A percentile compares a stretch with the other conserved stretches of the same genome.
These are phyloP conservation scores for Anarsia innoxiella DNA, from an alignment of 2,888 invertebrate species.

Conservation along the genomic window DNA sequence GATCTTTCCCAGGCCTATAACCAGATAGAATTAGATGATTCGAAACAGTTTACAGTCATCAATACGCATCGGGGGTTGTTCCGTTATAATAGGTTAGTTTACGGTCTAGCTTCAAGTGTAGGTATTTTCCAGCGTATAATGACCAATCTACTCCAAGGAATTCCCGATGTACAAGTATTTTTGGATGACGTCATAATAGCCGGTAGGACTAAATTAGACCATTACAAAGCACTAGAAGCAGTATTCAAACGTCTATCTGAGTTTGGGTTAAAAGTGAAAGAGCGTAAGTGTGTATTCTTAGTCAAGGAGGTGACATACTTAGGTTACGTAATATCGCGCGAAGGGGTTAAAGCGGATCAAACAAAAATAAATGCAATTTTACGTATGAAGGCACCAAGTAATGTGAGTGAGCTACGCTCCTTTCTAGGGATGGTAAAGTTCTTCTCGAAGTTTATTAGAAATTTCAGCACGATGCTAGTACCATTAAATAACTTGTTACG, in stretches of 20 bases:
- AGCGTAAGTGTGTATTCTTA: neutral
- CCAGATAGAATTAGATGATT: constrained; percentile 17
- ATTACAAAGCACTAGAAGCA: neutral
- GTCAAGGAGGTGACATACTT: neutral
- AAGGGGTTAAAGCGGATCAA: neutral
- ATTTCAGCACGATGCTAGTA: neutral
- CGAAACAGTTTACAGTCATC: constrained; percentile 19
- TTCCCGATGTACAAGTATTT: constrained; percentile 5
- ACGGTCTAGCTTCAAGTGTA: constrained; percentile 10
- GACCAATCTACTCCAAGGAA: constrained; percentile 5
- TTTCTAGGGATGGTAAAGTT: constrained; percentile 4
- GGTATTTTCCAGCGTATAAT: constrained; percentile 15
- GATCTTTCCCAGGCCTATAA: constrained; percentile 15
- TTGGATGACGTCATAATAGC: too few relatives aligned
- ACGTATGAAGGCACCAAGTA: neutral
- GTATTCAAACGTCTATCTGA: neutral
- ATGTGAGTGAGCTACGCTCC: neutral
- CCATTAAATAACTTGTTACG: neutral
- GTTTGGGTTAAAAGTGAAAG: neutral
- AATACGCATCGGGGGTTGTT: constrained; percentile 18
- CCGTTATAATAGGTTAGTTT: constrained; percentile 9
- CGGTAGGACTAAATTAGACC: too few relatives aligned
- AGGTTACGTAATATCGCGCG: neutral
- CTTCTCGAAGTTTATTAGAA: neutral
- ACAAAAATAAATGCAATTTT: neutral